Evolutionary conservation across 2,888 invertebrate genomes (phyloP), one percentile per base, ranked within the genome.

Genomic region (Zeuzera pyrina): DNA sequence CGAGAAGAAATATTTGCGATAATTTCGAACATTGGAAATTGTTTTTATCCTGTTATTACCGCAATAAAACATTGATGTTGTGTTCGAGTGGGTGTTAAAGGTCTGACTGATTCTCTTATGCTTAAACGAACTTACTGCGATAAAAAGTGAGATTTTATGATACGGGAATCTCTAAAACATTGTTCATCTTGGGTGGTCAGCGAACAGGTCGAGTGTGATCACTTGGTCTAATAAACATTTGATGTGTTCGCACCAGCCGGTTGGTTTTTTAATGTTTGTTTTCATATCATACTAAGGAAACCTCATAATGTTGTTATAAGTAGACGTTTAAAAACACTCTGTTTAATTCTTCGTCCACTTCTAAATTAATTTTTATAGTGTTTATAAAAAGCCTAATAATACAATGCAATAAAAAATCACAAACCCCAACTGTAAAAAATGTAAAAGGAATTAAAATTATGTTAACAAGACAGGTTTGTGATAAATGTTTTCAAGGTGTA

Each of bases 121-220:
- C 48, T 42, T 58, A 57, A 61, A 69, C 56, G 59, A 54, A 56
- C 58, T 54, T 51, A 52, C 53, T 49, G 58, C 60, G 71, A 78
- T 78, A 79, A 78, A 76, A 76, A 69, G 61, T 49, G 47, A 73
- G 81, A 79, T 81, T 79, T 81, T 81, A 78, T 60, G 76, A 79
- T 81, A 77, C 59, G 53, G 52, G 52, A 58, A 64, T 70, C 64
- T 66, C 56, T 57, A 67, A 65, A 72, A 67, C 74, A 76, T 70
- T 78, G 74, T 77, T 68, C 79, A 55, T 65, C 78, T 70, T 81
- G 79, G 81, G 79, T 81, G 79, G 81, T 52, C 78, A 59, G 59
- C 55, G 55, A 63, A 63, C 62, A 47, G 51, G 50, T 53, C 51
- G 42, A 42, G 53, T 55, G 59, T 67, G 62, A 70, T 70, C 57